Evolutionary conservation across 2,888 invertebrate genomes (phyloP).

Genomic region (Biston stratarius): DNA sequence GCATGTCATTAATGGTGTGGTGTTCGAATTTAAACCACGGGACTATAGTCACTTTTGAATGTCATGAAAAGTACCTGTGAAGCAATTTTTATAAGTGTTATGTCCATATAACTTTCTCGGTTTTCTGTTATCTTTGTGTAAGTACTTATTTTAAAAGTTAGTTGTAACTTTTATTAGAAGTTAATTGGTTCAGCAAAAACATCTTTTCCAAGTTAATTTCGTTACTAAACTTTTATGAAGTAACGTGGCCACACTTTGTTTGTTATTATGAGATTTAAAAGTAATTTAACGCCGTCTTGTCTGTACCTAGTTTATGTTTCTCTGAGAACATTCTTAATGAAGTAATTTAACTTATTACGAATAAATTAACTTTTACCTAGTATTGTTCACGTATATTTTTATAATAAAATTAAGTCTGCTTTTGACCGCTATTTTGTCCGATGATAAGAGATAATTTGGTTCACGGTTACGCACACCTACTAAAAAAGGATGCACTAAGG

Average conservation of each 20-base stretch:
- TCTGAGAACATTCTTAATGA: background rate
- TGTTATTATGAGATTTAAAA: background rate
- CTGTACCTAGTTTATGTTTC: background rate
- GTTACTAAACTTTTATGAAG: slow-evolving; percentile 2
- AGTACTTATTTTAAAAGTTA: slow-evolving; percentile 44
- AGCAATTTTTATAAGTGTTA: slow-evolving; percentile 68
- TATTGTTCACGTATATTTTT: background rate
- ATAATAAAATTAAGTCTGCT: background rate
- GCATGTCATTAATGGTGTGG: slow-evolving; percentile 69
- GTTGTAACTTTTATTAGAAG: slow-evolving; percentile 27
- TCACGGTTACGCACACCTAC: background rate
- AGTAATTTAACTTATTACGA: background rate
- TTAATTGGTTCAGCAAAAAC: background rate
- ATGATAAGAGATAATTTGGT: background rate
- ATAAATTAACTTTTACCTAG: background rate
- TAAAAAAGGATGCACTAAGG: no score
- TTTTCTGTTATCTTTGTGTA: slow-evolving; percentile 57
- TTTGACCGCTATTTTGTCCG: background rate
- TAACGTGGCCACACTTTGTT: slow-evolving; percentile 11
- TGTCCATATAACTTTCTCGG: slow-evolving; percentile 59
- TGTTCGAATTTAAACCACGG: slow-evolving; percentile 70
- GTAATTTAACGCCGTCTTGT: background rate
- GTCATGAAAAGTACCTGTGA: slow-evolving; percentile 72
- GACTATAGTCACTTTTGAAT: slow-evolving; percentile 71
- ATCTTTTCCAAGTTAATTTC: background rate